Evolutionary conservation across 2,797 vertebrate species (phyloP).

Genomic region (Anabas testudineus): DNA sequence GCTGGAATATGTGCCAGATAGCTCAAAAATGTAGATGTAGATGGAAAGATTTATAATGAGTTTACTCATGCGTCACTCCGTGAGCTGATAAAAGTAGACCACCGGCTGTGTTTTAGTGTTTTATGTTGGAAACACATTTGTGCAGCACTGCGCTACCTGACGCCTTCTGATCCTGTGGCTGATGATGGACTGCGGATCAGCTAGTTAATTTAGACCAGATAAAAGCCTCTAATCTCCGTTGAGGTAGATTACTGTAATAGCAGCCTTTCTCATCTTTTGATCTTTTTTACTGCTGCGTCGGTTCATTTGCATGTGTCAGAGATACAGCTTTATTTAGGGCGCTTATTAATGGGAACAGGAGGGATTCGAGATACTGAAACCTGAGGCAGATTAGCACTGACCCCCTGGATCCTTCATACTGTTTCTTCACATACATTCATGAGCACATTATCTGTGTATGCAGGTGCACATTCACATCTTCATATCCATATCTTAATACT

Average conservation of each 20-base stretch:
- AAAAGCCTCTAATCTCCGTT: slow-evolving; percentile 79
- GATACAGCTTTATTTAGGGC: slow-evolving; percentile 81
- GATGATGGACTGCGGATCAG: slow-evolving; percentile 80
- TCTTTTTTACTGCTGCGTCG: slow-evolving; percentile 79
- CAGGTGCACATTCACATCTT: slow-evolving; percentile 39
- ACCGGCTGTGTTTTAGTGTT: slow-evolving; percentile 70
- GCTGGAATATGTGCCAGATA: slow-evolving; percentile 26
- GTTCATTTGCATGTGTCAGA: slow-evolving; percentile 87
- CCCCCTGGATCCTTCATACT: slow-evolving; percentile 69
- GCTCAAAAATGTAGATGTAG: slow-evolving; percentile 29
- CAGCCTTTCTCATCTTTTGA: slow-evolving; percentile 83
- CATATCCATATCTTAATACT: too few relatives aligned
- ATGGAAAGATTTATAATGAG: slow-evolving; percentile 66
- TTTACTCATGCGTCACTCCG: slow-evolving; percentile 52
- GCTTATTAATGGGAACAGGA: slow-evolving; percentile 82
- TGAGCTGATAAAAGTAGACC: slow-evolving; percentile 70
- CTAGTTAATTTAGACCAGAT: slow-evolving; percentile 82
- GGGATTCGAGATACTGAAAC: slow-evolving; percentile 78
- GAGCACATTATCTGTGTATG: slow-evolving; percentile 46
- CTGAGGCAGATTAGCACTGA: slow-evolving; percentile 81
- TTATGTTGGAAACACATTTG: slow-evolving; percentile 73
- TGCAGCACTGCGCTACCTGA: slow-evolving; percentile 68
- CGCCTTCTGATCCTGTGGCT: slow-evolving; percentile 69
- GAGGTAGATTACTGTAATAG: slow-evolving; percentile 84
- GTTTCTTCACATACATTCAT: slow-evolving; percentile 60